phyloP scores from a whole-genome alignment of 2,797 vertebrate genomes.

The Thamnophis elegans region DNA sequence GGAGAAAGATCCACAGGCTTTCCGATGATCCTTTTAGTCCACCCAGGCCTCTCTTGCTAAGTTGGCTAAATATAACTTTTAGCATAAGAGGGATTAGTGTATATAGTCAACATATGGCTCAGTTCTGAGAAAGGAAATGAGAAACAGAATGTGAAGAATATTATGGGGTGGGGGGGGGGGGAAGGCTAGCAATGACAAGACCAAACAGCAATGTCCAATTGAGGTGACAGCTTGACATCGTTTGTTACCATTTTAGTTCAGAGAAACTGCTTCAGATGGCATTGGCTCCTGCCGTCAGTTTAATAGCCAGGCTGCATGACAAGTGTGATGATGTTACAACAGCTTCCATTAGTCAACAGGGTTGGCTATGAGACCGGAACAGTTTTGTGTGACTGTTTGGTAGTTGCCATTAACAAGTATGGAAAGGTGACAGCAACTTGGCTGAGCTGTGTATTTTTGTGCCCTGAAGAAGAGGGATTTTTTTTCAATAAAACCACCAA shows the following conservation, averaged over 20 bases:
- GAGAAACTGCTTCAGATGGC: constrained; percentile 35
- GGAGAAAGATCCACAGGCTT: neutral
- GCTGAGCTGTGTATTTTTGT: constrained; percentile 23
- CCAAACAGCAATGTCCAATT: neutral
- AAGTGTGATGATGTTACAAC: constrained; percentile 25
- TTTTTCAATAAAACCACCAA: neutral
- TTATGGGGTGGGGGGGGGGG: neutral
- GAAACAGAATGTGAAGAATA: neutral
- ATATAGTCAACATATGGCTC: neutral
- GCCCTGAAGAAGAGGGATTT: neutral
- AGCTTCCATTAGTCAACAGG: constrained; percentile 23
- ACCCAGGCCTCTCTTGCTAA: neutral
- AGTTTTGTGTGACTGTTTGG: neutral
- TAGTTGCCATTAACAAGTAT: constrained; percentile 17
- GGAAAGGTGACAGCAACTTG: constrained; percentile 35
- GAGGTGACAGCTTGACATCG: neutral
- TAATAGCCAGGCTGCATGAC: constrained; percentile 21
- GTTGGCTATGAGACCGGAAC: constrained; percentile 40
- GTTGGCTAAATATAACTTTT: constrained; percentile 2
- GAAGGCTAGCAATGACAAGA: neutral
- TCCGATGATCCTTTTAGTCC: neutral
- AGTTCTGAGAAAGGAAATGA: neutral
- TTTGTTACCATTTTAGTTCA: constrained; percentile 28
- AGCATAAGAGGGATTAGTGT: neutral
- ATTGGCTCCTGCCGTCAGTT: constrained; percentile 27